Base-by-base conservation (phyloP, 2,888 invertebrate genomes). In the Platerodrilus igneus region DNA sequence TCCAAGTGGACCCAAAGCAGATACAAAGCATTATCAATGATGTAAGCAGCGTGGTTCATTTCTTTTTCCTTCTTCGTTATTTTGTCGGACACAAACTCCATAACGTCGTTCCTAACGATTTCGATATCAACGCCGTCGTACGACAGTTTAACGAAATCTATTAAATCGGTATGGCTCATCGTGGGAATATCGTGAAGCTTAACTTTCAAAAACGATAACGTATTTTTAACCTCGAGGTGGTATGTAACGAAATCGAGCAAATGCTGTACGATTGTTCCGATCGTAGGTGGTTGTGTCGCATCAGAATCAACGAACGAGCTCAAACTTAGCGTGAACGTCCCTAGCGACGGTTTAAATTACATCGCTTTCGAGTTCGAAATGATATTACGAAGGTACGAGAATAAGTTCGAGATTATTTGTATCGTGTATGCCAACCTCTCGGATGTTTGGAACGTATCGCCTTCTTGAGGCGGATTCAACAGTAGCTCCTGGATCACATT, bases 1-100 rank as follows among this genome's bases (percentile, higher is more conserved):
- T 85, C 79, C 32, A 86, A 66, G 66, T 86, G 86, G 33, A 80
- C 76, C 87, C 87, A 87, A 46, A 88, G 71, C 44, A 89, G 73
- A 58, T 84, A 83, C 34, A 86, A 67, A 53, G 81, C 78, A 51
- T 80, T 78, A 59, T 86, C 83, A 13, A 83, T 77, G 37, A 85
- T 81, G 57, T 79, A 78, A 31, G 75, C 71, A 58, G 79, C 75
- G 57, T 77, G 72, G 53, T 74, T 75, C 52, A 81, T 70, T 61
- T 79, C 78, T 39, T 70, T 71, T 44, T 74, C 74, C 54, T 78
- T 80, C 48, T 75, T 74, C 28, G 68, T 69, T 35, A 77, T 61
- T 47, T 73, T 72, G 27, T 72, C 72, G 7, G 69, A 68, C 2
- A 80, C 58, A 37, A 75, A 67, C 46, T 69, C 72, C 54, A 64